Evolutionary conservation across 2,888 invertebrate genomes (phyloP), one percentile per base, ranked within the genome.

Genomic region (Cloeon dipterum): DNA sequence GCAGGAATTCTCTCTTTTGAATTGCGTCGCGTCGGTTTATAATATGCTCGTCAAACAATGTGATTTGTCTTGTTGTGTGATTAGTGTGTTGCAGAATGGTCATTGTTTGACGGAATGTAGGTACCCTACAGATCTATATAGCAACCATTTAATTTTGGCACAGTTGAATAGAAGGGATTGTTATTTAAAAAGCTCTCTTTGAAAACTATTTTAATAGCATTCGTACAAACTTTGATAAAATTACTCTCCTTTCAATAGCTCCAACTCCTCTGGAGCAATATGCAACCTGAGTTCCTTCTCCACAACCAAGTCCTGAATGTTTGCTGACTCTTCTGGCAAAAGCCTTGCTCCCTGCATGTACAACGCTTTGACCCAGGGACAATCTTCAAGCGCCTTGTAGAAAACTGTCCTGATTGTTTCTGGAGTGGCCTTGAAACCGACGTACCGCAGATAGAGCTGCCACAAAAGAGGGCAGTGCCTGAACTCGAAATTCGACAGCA

Each of bases 201-300:
- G n/a, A n/a, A n/a, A n/a, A n/a, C n/a, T n/a, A n/a, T n/a, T n/a
- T n/a, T n/a, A n/a, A n/a, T n/a, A n/a, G n/a, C n/a, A n/a, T n/a
- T n/a, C n/a, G n/a, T n/a, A n/a, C n/a, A n/a, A n/a, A n/a, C n/a
- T n/a, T n/a, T n/a, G n/a, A n/a, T n/a, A n/a, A n/a, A n/a, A n/a
- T 23, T n/a, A 23, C 8, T 23, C 25, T 8, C n/a, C 59, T 45
- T 72, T 58, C 26, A 75, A 51, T 40, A 73, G 66, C 43, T 70
- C 67, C 39, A 82, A 61, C 56, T 82, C 82, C 53, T 78, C 76
- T 1, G 72, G 71, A 32, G 78, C 67, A 32, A 79, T 70, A 54
- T 76, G 81, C 46, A 75, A 61, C 37, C 81, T 62, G 41, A 81
- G 57, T 49, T 71, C 69, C 49, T 77, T 75, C 51, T 79, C 79